Evolutionary conservation across 2,888 invertebrate genomes (phyloP).

Genomic region (Synergus umbraculus): DNA sequence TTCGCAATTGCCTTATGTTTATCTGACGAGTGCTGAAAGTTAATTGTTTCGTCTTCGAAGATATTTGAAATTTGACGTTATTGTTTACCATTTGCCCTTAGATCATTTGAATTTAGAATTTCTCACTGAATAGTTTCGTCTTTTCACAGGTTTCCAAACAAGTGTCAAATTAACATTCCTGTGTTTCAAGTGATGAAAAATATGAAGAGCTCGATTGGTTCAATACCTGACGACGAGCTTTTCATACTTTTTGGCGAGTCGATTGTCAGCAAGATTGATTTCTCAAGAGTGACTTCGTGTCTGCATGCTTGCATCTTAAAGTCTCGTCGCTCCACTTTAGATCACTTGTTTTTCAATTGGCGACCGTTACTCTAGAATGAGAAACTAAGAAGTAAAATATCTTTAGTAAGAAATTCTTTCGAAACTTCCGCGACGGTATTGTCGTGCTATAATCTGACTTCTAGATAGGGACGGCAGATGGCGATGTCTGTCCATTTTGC

Average conservation of each 20-base stretch:
- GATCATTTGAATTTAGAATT: too few relatives aligned
- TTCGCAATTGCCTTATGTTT: neutral
- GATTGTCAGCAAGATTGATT: slow-evolving; percentile 33
- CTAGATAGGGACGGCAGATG: slow-evolving; percentile 56
- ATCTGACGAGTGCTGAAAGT: neutral
- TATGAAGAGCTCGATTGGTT: neutral
- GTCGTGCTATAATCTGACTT: slow-evolving; percentile 41
- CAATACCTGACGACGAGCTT: neutral
- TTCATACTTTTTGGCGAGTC: slow-evolving; percentile 5
- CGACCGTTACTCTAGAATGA: neutral
- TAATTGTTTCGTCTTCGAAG: neutral
- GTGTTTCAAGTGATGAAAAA: slow-evolving; percentile 8
- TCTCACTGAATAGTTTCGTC: too few relatives aligned
- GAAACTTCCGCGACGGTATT: slow-evolving; percentile 24
- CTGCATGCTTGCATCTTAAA: slow-evolving; percentile 30
- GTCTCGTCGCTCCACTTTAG: slow-evolving; percentile 10
- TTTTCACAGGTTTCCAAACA: too few relatives aligned
- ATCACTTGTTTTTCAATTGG: slow-evolving; percentile 19
- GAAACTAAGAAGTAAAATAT: neutral
- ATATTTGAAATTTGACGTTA: too few relatives aligned
- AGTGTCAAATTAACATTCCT: too few relatives aligned
- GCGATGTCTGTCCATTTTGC: slow-evolving; percentile 53
- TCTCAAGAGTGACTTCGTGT: slow-evolving; percentile 28
- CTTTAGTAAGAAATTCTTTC: slow-evolving; percentile 9
- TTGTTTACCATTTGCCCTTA: too few relatives aligned